Base-by-base conservation (phyloP, 2,888 invertebrate genomes). In the Dynastes tityus region DNA sequence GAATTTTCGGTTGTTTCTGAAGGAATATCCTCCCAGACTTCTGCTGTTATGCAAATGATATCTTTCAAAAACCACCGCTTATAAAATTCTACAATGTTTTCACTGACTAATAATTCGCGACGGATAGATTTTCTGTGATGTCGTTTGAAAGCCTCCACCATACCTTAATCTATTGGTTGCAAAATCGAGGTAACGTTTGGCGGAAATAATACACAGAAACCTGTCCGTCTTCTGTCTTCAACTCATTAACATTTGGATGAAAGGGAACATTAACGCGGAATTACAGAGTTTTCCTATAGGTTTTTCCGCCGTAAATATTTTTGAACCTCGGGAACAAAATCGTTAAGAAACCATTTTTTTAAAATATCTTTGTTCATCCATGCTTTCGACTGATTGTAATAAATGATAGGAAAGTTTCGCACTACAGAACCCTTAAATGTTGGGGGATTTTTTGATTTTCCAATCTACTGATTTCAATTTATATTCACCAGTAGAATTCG, bases 51-150 rank as follows among this genome's bases (percentile, higher is more conserved):
- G 58, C 8, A 58, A 61, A 61, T 61, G 22, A 61, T 22, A 61
- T 61, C 61, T 22, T 61, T 61, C n/a, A 58, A n/a, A 58, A n/a
- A 61, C 61, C 22, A 22, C 22, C 22, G 61, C 22, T 61, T 53
- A 53, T 53, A 53, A 53, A 11, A 53, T 61, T 61, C 16, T 16
- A 16, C 16, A 16, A 16, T 16, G 16, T 61, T 11, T 6, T 22
- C 22, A 22, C 16, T 16, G 16, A 22, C 22, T 61, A 22, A 61
- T 29, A 61, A 61, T 61, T 61, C 61, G 22, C 61, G 61, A 61
- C 16, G 61, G 1, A 61, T 61, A 61, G 61, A 61, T 61, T 22
- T 61, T 61, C 27, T 27, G 61, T 22, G 22, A 61, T 1, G 61
- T 22, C 61, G 61, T 61, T 61, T 61, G 61, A 61, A 61, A 61